Base-by-base conservation (phyloP, 37 sponge, comb jelly and placozoan species). In the Mnemiopsis leidyi region DNA sequence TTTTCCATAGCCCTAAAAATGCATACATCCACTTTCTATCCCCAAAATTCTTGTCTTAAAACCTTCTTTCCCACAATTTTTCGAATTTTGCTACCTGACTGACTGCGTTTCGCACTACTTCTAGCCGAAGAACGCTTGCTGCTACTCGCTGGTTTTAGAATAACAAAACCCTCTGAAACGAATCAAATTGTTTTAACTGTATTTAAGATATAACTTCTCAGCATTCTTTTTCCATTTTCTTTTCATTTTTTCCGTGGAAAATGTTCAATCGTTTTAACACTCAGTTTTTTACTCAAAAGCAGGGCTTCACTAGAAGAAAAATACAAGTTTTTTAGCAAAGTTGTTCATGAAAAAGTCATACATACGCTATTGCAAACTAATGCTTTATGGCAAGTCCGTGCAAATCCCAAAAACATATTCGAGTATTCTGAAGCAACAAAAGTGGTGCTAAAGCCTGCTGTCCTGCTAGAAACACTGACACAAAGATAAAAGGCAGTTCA, bases 131-230 rank as follows among this genome's bases (percentile, higher is more conserved):
- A 77, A 36, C 32, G 79, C 32, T 32, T 77, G 36, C 32, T 77
- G 32, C 79, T 77, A 32, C 79, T 77, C 35, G 32, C 33, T 32
- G 79, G 79, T 77, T 77, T 77, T 32, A 77, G 79, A 36, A 77
- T 77, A 13, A 77, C 79, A 32, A 77, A 77, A 33, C 79, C 79
- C 79, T 77, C 79, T 77, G 79, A 77, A 77, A 77, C 61, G 61
- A 13, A 18, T 18, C 61, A 48, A 18, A 48, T 48, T 48, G 5
- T 48, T n/a, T n/a, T n/a, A n/a, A n/a, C n/a, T n/a, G n/a, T n/a
- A n/a, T n/a, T n/a, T n/a, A n/a, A n/a, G n/a, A n/a, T n/a, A n/a
- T n/a, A n/a, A n/a, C n/a, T n/a, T n/a, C n/a, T n/a, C n/a, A n/a
- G n/a, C n/a, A n/a, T n/a, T n/a, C n/a, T n/a, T n/a, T n/a, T n/a